phyloP scores from a whole-genome alignment of 1,140 invertebrate genomes.

The Acyrthosiphon pisum region DNA sequence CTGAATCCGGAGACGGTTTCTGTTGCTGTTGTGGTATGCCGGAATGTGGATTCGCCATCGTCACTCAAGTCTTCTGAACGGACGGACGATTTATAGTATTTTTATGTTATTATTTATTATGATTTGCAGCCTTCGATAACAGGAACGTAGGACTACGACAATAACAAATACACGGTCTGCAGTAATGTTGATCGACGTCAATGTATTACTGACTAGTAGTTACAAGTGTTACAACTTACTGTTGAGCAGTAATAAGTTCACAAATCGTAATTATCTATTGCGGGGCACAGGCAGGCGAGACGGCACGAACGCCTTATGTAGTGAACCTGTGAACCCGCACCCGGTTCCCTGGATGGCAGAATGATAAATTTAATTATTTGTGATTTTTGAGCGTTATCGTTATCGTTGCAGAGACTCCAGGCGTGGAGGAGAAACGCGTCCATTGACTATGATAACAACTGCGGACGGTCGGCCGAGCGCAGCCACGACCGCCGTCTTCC shows the following conservation, averaged over 20 bases:
- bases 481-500: conserved; percentile 24
- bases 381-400: not conserved
- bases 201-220: too few species aligned
- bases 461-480: conserved; percentile 7
- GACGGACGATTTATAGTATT: not conserved
- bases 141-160: not conserved
- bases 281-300: too few species aligned
- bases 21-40: not conserved
- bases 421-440: not conserved
- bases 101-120: not conserved
- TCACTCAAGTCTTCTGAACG: not conserved
- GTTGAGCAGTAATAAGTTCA: too few species aligned
- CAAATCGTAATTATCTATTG: too few species aligned
- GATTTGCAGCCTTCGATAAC: too few species aligned
- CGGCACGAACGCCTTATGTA: too few species aligned
- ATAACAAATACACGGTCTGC: not conserved
- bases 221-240: too few species aligned
- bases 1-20: conserved; percentile 24
- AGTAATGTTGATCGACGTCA: not conserved
- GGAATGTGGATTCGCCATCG: not conserved
- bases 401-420: not conserved
- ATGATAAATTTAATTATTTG: not conserved
- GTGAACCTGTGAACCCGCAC: not conserved
- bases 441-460: not conserved
- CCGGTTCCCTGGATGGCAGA: not conserved